Evolutionary conservation across 2,113 vertebrate species (phyloP).

Genomic region (Pseudorasbora parva): DNA sequence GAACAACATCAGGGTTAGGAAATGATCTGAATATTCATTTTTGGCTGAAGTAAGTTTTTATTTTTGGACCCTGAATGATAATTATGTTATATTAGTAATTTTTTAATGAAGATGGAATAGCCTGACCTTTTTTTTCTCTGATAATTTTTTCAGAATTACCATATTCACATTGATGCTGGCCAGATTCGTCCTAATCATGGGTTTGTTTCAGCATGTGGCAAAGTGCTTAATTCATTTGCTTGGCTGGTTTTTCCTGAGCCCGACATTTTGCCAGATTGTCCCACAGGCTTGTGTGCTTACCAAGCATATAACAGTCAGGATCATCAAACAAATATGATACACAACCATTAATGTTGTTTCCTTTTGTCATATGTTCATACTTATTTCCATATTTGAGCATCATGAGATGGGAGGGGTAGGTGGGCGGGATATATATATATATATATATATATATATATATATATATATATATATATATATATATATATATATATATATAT

Average conservation of each 20-base stretch:
- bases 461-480: too few species aligned
- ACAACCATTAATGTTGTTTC: background rate
- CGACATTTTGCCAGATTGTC: background rate
- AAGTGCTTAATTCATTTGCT: conserved; percentile 36
- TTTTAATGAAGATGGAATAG: background rate
- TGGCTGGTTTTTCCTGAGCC: background rate
- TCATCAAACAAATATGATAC: conserved; percentile 29
- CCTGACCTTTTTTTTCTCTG: background rate
- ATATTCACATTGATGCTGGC: conserved; percentile 7
- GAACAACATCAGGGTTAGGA: background rate
- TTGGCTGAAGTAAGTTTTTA: background rate
- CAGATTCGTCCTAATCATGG: background rate
- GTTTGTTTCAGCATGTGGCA: conserved; percentile 10
- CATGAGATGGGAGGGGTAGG: background rate
- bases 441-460: too few species aligned
- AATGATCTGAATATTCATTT: background rate
- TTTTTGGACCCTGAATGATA: conserved; percentile 5
- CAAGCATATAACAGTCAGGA: conserved; percentile 12
- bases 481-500: too few species aligned
- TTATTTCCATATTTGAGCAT: background rate
- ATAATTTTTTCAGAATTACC: background rate
- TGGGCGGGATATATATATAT: background rate
- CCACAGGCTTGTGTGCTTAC: background rate
- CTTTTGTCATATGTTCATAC: background rate
- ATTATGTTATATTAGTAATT: background rate